A percentile compares a stretch with the other conserved stretches of the same genome.
phyloP scores from a whole-genome alignment of 2,797 vertebrate genomes.

The Malurus splendens region DNA sequence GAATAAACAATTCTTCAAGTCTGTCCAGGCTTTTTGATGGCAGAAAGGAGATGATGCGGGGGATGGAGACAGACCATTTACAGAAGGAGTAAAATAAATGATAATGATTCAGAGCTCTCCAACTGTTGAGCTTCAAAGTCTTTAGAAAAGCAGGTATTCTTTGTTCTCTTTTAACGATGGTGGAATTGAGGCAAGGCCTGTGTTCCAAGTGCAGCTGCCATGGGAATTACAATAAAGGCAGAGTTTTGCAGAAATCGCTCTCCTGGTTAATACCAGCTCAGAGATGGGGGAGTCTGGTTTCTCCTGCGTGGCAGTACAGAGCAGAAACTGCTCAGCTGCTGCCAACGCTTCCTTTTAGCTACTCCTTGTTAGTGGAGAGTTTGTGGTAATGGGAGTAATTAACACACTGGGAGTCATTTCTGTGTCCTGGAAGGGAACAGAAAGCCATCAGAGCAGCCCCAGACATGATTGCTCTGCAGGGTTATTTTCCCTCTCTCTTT shows the following conservation, averaged over 20 bases:
- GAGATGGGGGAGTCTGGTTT: constrained; percentile 18
- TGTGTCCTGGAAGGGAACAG: constrained; percentile 72
- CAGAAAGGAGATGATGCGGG: background rate
- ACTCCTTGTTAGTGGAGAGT: constrained; percentile 70
- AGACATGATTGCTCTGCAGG: constrained; percentile 72
- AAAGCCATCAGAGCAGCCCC: constrained; percentile 67
- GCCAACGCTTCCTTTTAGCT: constrained; percentile 46
- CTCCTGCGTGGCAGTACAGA: constrained; percentile 10
- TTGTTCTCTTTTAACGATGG: background rate
- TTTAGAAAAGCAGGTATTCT: constrained; percentile 14
- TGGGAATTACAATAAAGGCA: constrained; percentile 30
- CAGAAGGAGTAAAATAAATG: background rate
- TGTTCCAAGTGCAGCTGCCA: background rate
- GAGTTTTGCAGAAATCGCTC: background rate
- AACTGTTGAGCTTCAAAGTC: constrained; percentile 3
- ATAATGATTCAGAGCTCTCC: background rate
- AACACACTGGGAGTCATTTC: constrained; percentile 72
- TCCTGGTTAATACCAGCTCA: constrained; percentile 3
- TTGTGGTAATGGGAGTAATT: constrained; percentile 76
- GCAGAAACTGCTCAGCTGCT: constrained; percentile 50
- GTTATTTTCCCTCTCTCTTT: constrained; percentile 70
- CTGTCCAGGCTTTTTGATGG: background rate
- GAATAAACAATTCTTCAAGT: background rate
- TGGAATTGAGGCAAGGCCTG: constrained; percentile 24
- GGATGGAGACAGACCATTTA: background rate